Conservation (phyloP, 2,113 vertebrate genomes). For the Cygnus atratus region DNA sequence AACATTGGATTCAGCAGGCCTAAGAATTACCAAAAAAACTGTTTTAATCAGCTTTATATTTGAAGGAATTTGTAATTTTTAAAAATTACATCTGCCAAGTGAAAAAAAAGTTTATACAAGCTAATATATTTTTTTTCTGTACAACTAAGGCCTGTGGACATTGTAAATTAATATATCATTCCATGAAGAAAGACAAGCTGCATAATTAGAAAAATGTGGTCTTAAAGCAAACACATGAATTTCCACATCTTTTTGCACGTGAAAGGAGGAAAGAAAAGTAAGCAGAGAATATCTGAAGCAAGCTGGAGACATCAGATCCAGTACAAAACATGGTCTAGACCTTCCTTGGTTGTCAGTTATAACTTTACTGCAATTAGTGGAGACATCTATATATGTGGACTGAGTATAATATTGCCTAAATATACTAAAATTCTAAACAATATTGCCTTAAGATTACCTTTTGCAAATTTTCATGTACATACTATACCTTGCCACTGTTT, state of each 20-base stretch:
- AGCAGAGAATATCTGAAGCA: background rate
- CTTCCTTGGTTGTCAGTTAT: background rate
- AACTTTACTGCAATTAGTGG: background rate
- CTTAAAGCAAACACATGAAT: background rate
- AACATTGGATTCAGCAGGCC: conserved; percentile 25
- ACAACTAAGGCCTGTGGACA: background rate
- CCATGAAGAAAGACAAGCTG: background rate
- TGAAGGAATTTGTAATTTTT: background rate
- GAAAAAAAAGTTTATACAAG: background rate
- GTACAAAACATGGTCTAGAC: background rate
- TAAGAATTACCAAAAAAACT: conserved; percentile 51
- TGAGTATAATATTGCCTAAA: background rate
- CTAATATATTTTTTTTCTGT: conserved; percentile 14
- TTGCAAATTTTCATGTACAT: background rate
- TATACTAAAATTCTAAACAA: background rate
- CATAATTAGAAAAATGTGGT: background rate
- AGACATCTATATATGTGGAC: background rate
- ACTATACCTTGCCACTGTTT: background rate
- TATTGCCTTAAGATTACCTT: background rate
- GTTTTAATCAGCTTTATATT: conserved; percentile 59
- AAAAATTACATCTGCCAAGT: background rate
- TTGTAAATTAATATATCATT: background rate
- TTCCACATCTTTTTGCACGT: background rate
- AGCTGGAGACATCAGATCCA: background rate
- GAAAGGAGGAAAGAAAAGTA: background rate